A percentile compares a stretch with the other conserved stretches of the same genome.
These are phyloP conservation scores for Nymphalis c-album DNA, from an alignment of 2,888 invertebrate genomes.

Conservation along the genomic window DNA sequence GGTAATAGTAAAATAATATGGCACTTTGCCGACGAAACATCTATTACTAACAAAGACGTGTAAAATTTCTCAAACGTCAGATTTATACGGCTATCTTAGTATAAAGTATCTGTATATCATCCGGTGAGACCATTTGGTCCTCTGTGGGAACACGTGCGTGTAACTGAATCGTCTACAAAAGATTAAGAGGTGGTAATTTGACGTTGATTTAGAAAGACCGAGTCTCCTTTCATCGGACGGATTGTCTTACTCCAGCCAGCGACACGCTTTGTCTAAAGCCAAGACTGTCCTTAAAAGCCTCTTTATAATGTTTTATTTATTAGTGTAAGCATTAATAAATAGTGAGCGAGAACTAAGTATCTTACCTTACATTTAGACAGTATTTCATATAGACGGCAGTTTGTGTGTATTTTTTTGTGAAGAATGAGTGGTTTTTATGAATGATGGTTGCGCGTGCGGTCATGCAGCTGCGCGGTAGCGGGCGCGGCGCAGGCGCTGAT, in stretches of 20 bases:
- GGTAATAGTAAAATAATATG: conserved; percentile 66
- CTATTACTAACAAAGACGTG: conserved; percentile 73
- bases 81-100: conserved; percentile 67
- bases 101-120: conserved; percentile 63
- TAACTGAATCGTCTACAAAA: conserved; percentile 75
- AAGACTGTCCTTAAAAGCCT: conserved; percentile 47
- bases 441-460: conserved; percentile 51
- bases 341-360: conserved; percentile 35
- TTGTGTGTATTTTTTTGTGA: conserved; percentile 15
- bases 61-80: conserved; percentile 75
- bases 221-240: conserved; percentile 64
- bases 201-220: conserved; percentile 77
- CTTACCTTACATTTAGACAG: conserved; percentile 35
- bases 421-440: conserved; percentile 34
- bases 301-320: conserved; percentile 63
- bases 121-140: conserved; percentile 50
- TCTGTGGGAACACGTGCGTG: conserved; percentile 68
- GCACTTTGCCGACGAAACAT: conserved; percentile 57
- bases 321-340: conserved; percentile 58
- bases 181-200: conserved; percentile 81
- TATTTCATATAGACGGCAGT: conserved; percentile 12
- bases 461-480: conserved; percentile 60
- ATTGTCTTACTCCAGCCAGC: conserved; percentile 67
- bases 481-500: conserved; percentile 74
- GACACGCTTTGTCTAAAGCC: conserved; percentile 59